Base-by-base conservation (phyloP, 2,797 vertebrate genomes). In the Rallus crepitans region DNA sequence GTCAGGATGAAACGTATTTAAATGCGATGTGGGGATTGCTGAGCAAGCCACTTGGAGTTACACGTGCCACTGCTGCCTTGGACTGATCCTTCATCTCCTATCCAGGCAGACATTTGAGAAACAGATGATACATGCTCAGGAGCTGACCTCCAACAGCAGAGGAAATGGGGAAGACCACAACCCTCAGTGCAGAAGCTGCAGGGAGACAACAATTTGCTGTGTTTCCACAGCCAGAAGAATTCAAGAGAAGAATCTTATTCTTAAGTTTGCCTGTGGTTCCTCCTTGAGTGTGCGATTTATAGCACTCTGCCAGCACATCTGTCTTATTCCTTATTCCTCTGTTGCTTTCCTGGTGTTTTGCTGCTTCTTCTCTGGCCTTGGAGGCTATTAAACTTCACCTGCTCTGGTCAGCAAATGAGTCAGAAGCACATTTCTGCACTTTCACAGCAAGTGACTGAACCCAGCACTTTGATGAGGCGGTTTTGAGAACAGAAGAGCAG, bases 1-100 rank as follows among this genome's bases (percentile, higher is more conserved):
- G 69, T 81, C 61, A 88, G 65, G 72, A 61, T 66, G 28, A 88
- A 92, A 72, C 2, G 9, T 79, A 81, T 75, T 92, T 78, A 83
- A 81, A 83, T 48, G 80, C 40, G 65, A 89, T 12, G 25, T 37
- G n/a, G 15, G 28, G 79, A 94, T 35, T 88, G 87, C 87, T 94
- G 84, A 94, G 69, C 55, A 88, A 93, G 71, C 82, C 63, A 27
- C 81, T 63, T 80, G 63, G 85, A 75, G 28, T 82, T 93, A 53
- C 24, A 42, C 12, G 30, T 83, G 55, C 69, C 35, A 52, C 9
- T 72, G 82, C 70, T 86, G 69, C 64, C 63, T 91, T 7, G 2
- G 56, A 89, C 30, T 61, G 60, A 83, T 45, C 56, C 66, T 78
- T 88, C 40, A 31, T 52, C 83, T 87, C 48, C 66, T 68, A 21